phyloP scores from a whole-genome alignment of 2,113 vertebrate species.

The Crotalus tigris region DNA sequence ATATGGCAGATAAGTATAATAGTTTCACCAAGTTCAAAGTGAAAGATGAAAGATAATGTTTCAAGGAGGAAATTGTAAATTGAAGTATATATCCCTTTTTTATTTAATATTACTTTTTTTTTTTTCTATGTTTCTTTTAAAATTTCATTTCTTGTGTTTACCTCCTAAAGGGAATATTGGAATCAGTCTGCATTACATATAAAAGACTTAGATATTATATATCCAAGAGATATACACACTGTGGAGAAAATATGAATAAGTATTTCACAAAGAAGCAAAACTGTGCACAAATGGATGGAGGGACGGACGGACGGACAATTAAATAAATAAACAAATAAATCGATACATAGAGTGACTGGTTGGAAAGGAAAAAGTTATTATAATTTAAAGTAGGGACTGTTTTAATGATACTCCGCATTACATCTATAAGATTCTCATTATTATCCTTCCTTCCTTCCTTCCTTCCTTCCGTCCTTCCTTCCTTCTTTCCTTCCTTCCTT shows the following conservation, averaged over 20 bases:
- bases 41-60: background rate
- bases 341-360: too few species aligned
- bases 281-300: background rate
- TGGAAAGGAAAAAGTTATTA: too few species aligned
- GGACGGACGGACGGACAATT: too few species aligned
- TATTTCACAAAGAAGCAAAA: background rate
- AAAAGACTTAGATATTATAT: background rate
- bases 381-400: too few species aligned
- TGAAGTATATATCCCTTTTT: background rate
- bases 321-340: too few species aligned
- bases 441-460: too few species aligned
- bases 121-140: background rate
- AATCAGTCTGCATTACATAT: fast-evolving
- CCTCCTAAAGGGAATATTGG: background rate
- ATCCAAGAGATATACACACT: background rate
- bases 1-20: too few species aligned
- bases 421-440: too few species aligned
- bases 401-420: too few species aligned
- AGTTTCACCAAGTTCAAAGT: background rate
- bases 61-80: background rate
- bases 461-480: too few species aligned
- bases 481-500: too few species aligned
- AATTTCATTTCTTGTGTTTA: background rate
- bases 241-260: background rate
- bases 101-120: background rate